Conservation (phyloP, 2,113 vertebrate genomes). For the Crypturellus undulatus region DNA sequence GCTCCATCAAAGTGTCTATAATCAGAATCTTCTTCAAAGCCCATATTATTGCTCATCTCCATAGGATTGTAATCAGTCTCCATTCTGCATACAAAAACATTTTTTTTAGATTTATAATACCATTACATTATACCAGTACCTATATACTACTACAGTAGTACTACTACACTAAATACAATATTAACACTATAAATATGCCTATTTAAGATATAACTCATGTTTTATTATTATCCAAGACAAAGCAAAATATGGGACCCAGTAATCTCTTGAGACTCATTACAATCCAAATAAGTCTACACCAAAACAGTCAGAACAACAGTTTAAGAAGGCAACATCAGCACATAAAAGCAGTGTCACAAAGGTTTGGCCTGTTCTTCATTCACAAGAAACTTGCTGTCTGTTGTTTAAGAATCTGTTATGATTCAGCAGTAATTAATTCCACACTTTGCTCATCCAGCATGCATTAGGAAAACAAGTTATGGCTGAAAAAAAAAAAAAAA, state of each 20-base stretch:
- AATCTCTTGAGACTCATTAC: not conserved
- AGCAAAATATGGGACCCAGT: not conserved
- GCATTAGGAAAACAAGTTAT: not conserved
- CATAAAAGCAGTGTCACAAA: not conserved
- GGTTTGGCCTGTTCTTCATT: not conserved
- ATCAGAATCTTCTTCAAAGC: conserved; percentile 82
- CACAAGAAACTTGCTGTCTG: not conserved
- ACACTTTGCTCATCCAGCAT: not conserved
- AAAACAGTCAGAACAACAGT: not conserved
- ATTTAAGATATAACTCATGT: too few relatives aligned
- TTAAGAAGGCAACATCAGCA: not conserved
- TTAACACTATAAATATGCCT: not conserved
- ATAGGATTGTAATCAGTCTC: conserved; percentile 88
- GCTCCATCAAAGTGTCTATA: conserved; percentile 81
- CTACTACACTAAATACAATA: not conserved
- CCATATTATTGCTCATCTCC: conserved; percentile 78
- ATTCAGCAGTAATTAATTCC: not conserved
- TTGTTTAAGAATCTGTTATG: not conserved
- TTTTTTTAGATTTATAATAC: not conserved
- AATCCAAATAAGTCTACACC: not conserved
- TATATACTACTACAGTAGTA: not conserved
- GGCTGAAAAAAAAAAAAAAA: not conserved
- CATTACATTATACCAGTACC: not conserved
- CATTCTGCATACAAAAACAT: conserved; percentile 80
- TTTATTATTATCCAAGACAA: not conserved